Evolutionary conservation across 2,113 vertebrate genomes (phyloP).

Genomic region (Salminus brasiliensis): DNA sequence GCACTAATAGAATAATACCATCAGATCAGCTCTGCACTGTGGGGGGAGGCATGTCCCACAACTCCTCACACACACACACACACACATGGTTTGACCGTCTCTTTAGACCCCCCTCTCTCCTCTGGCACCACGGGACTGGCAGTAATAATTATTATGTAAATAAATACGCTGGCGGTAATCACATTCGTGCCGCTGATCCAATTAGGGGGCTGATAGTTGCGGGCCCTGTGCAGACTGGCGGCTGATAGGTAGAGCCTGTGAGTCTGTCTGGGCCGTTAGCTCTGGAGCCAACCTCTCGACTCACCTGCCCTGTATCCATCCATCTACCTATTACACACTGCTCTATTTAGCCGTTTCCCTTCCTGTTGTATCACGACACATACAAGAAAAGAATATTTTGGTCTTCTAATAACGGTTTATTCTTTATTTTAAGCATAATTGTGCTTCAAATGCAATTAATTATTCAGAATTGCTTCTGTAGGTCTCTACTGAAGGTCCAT

Average conservation of each 20-base stretch:
- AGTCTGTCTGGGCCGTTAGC: constrained; percentile 60
- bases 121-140: constrained; percentile 65
- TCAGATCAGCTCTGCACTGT: constrained; percentile 49
- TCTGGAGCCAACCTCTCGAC: constrained; percentile 52
- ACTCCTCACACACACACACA: constrained; percentile 34
- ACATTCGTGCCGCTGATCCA: constrained; percentile 82
- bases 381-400: background rate
- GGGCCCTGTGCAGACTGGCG: constrained; percentile 68
- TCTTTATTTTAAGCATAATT: no score
- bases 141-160: constrained; percentile 88
- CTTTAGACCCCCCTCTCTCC: constrained; percentile 39
- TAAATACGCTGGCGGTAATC: constrained; percentile 84
- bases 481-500: no score
- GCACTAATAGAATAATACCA: constrained; percentile 67
- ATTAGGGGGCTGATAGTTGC: constrained; percentile 77
- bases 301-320: constrained; percentile 49
- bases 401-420: background rate
- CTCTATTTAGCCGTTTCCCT: background rate
- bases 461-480: no score
- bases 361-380: background rate
- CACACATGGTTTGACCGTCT: constrained; percentile 47
- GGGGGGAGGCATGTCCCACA: constrained; percentile 51
- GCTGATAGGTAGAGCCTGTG: constrained; percentile 74
- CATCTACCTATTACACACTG: constrained; percentile 38
- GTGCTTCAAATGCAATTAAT: no score